Evolutionary conservation across 1,140 invertebrate species (phyloP).

Genomic region (Theocolax elegans): DNA sequence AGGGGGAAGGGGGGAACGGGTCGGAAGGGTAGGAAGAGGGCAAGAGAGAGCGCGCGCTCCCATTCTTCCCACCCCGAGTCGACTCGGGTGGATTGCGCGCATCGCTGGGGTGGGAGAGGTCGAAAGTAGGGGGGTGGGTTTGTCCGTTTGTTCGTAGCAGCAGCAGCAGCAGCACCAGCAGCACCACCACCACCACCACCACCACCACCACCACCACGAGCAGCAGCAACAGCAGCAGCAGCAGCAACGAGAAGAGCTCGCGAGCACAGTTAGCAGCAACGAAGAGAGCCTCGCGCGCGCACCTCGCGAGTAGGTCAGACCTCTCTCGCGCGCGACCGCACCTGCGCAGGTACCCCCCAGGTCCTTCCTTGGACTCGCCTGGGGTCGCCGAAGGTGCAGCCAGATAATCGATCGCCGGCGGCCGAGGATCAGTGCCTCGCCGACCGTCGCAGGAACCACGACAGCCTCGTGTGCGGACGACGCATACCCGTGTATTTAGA

Average conservation of each 20-base stretch:
- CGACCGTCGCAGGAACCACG: slow-evolving; percentile 27
- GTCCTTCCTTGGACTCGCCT: slow-evolving; percentile 36
- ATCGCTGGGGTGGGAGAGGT: slow-evolving; percentile 14
- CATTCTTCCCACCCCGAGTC: background rate
- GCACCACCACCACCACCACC: too few relatives aligned
- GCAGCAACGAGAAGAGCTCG: too few relatives aligned
- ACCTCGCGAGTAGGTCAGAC: background rate
- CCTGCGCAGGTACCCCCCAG: background rate
- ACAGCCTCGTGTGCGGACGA: too few relatives aligned
- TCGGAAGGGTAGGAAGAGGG: background rate
- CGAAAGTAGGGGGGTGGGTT: background rate
- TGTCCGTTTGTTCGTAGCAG: too few relatives aligned
- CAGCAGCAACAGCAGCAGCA: too few relatives aligned
- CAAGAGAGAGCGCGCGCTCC: slow-evolving; percentile 1
- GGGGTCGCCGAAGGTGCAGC: too few relatives aligned
- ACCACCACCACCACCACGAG: too few relatives aligned
- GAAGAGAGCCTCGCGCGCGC: background rate
- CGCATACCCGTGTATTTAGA: too few relatives aligned
- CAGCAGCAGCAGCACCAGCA: too few relatives aligned
- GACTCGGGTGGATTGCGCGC: slow-evolving; percentile 7
- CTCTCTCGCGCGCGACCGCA: background rate
- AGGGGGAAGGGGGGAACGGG: background rate
- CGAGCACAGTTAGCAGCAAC: too few relatives aligned
- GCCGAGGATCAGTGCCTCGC: slow-evolving; percentile 29
- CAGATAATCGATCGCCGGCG: too few relatives aligned